phyloP scores from a whole-genome alignment of 2,797 vertebrate species.

The Alfaro cultratus region DNA sequence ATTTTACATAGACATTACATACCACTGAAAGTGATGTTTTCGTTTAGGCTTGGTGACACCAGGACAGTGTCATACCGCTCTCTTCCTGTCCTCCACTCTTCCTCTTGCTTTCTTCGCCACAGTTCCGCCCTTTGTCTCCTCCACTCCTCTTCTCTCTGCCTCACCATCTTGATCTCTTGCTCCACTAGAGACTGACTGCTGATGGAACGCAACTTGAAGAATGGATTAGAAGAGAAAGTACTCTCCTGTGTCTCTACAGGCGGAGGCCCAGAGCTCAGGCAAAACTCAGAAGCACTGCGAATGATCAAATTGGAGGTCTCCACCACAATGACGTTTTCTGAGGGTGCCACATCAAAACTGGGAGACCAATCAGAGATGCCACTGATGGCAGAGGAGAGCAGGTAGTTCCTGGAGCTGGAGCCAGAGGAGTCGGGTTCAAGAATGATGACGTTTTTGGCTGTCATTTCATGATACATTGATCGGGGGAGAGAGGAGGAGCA shows the following conservation, averaged over 20 bases:
- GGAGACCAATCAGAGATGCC: constrained; percentile 58
- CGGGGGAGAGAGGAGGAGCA: constrained; percentile 55
- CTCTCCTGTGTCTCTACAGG: constrained; percentile 63
- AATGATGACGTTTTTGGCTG: constrained; percentile 77
- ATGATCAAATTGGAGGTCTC: constrained; percentile 79
- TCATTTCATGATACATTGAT: constrained; percentile 73
- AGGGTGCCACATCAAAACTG: constrained; percentile 39
- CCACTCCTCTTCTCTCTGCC: constrained; percentile 78
- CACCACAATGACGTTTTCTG: constrained; percentile 69
- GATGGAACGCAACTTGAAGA: constrained; percentile 80
- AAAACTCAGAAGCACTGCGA: constrained; percentile 77
- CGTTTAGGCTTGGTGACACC: constrained; percentile 68
- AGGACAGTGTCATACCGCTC: constrained; percentile 74
- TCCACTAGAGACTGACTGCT: constrained; percentile 79
- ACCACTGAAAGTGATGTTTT: constrained; percentile 63
- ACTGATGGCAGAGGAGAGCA: constrained; percentile 53
- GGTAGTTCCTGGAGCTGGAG: constrained; percentile 54
- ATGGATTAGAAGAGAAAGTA: constrained; percentile 76
- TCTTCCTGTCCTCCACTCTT: constrained; percentile 62
- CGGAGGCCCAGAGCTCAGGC: constrained; percentile 56
- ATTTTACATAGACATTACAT: constrained; percentile 8
- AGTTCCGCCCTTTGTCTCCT: constrained; percentile 72
- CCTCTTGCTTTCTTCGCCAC: constrained; percentile 65
- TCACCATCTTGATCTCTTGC: constrained; percentile 75
- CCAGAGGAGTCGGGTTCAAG: constrained; percentile 70